A percentile compares a stretch with the other conserved stretches of the same genome.
phyloP scores from a whole-genome alignment of 2,113 vertebrate genomes.

The Brachirus orientalis region DNA sequence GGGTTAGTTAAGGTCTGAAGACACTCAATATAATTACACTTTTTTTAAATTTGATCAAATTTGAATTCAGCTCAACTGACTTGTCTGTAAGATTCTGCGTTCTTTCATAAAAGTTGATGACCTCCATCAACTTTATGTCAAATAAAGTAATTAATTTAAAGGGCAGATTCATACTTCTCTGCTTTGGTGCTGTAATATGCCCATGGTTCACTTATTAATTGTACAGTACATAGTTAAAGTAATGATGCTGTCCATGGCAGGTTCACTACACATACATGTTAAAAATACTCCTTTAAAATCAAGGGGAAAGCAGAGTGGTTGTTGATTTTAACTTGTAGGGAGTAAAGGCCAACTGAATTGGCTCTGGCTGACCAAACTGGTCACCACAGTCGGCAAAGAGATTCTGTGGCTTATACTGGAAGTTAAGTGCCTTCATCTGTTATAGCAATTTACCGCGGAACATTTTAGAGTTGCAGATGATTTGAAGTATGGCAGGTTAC shows the following conservation, averaged over 20 bases:
- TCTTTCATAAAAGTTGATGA: too few relatives aligned
- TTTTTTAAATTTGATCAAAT: neutral
- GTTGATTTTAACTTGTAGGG: neutral
- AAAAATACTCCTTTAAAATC: neutral
- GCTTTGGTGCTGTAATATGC: neutral
- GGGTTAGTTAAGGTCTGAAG: neutral
- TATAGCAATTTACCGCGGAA: slow-evolving; percentile 33
- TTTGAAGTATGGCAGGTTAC: neutral
- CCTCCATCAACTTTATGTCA: too few relatives aligned
- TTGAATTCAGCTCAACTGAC: neutral
- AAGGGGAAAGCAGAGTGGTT: neutral
- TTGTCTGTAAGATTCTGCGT: too few relatives aligned
- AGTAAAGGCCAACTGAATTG: slow-evolving; percentile 8
- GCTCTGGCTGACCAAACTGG: slow-evolving; percentile 10
- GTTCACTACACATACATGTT: neutral
- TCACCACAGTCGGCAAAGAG: neutral
- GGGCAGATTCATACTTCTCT: neutral
- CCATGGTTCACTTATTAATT: neutral
- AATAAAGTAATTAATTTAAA: neutral
- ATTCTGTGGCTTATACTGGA: neutral
- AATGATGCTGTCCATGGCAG: neutral
- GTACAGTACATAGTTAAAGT: neutral
- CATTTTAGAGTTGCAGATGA: neutral
- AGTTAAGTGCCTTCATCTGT: slow-evolving; percentile 55
- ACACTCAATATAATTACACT: neutral